These are phyloP conservation scores for Drosophila pruinosa DNA, from an alignment of 1,140 invertebrate species.

Conservation along the genomic window DNA sequence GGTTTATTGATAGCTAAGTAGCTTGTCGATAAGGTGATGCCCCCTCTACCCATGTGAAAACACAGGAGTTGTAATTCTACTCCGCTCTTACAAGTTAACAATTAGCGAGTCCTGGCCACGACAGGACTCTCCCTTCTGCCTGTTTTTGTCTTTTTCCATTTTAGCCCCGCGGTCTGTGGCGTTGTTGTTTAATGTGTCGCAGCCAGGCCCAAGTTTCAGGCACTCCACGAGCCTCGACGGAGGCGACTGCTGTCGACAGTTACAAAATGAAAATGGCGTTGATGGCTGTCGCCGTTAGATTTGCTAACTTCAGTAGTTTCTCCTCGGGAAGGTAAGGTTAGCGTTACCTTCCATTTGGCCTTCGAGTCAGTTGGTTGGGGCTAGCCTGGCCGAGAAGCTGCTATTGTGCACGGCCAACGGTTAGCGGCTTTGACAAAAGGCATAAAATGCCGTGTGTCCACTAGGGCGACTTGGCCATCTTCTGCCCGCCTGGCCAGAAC, in stretches of 20 bases:
- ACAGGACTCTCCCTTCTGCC: slow-evolving; percentile 23
- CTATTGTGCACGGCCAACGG: no score
- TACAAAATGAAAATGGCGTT: slow-evolving; percentile 72
- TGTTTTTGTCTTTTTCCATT: slow-evolving; percentile 61
- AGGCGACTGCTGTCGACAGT: slow-evolving; percentile 59
- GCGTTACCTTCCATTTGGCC: slow-evolving; percentile 30
- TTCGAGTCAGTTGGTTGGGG: no score
- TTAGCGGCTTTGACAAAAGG: slow-evolving; percentile 21
- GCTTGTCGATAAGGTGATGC: neutral
- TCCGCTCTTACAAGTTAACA: slow-evolving; percentile 13
- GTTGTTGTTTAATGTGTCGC: slow-evolving; percentile 28
- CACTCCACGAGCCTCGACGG: neutral
- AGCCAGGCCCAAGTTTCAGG: slow-evolving; percentile 7
- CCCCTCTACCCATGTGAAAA: neutral
- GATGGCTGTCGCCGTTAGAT: slow-evolving; percentile 57
- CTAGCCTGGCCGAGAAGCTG: no score
- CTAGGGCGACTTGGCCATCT: slow-evolving; percentile 2
- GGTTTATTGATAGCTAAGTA: no score
- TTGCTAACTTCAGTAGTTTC: neutral
- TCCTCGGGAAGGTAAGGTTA: slow-evolving; percentile 10
- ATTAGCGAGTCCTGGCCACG: slow-evolving; percentile 26
- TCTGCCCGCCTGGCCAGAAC: slow-evolving; percentile 12
- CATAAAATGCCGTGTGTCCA: slow-evolving; percentile 38
- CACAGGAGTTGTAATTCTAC: neutral
- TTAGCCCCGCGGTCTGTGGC: slow-evolving; percentile 18